Evolutionary conservation across 2,888 invertebrate genomes (phyloP).

Genomic region (Drosophila eohydei): DNA sequence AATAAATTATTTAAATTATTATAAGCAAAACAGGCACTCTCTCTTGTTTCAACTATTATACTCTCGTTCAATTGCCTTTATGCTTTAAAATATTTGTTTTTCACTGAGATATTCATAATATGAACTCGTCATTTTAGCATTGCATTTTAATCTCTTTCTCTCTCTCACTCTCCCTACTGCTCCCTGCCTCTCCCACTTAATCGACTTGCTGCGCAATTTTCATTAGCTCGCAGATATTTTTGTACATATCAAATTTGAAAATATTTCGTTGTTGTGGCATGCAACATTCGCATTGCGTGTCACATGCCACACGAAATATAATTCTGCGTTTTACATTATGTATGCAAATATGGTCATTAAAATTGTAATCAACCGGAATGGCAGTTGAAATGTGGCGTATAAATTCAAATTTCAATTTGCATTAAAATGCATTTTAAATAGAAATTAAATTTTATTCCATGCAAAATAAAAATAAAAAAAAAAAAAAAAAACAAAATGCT

Average conservation of each 20-base stretch:
- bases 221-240: background rate
- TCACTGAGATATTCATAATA: background rate
- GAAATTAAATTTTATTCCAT: conserved; percentile 22
- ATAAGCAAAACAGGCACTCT: background rate
- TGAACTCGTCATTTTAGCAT: background rate
- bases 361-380: conserved; percentile 8
- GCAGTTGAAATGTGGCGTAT: conserved; percentile 14
- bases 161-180: background rate
- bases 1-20: background rate
- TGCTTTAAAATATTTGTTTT: background rate
- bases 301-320: conserved; percentile 15
- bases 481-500: conserved; percentile 15
- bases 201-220: background rate
- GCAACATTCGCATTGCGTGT: conserved; percentile 13
- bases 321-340: conserved; percentile 27
- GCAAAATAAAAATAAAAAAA: background rate
- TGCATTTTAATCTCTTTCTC: background rate
- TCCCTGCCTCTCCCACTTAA: no score
- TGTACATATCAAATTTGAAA: background rate
- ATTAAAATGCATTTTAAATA: conserved; percentile 17
- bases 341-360: conserved; percentile 50
- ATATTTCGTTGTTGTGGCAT: conserved; percentile 1
- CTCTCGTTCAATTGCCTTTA: background rate
- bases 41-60: background rate
- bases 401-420: conserved; percentile 34